Base-by-base conservation (phyloP, 1,140 invertebrate genomes). In the Drosophila sechellia region DNA sequence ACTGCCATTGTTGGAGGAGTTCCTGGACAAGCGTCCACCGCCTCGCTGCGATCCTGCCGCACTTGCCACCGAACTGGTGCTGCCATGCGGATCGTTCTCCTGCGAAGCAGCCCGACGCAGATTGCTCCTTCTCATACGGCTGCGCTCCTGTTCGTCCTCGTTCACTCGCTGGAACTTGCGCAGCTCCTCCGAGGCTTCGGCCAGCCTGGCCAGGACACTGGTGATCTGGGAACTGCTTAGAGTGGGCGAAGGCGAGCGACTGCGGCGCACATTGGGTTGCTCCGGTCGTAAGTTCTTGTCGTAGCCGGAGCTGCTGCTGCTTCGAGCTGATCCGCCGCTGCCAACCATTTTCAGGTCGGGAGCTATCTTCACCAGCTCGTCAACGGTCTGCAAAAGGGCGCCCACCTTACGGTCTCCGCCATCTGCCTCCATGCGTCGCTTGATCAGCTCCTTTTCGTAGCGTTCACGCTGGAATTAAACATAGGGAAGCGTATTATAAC, bases 401-500 rank as follows among this genome's bases (percentile, higher is more conserved):
- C 89, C 90, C 27, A 92, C 89, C 55, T 92, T 92, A 5, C 90
- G 83, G 22, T 92, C 91, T 12, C 90, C 90, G 0, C 90, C 91
- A 66, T 92, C 90, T n/a, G 90, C 90, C 43, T 95, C 94, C 34
- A 93, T 89, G 72, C 93, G 93, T 4, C 91, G 76, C 39, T 95
- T 94, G 70, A 97, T 96, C n/a, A 96, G 93, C 78, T 98, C 97
- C 71, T 95, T 95, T 77, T 98, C 97, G 76, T 96, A 95, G 3
- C 96, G 94, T 85, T 98, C 97, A 69, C 97, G 97, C 90, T 85
- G 45, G 0, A 61, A 61, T 27, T 1, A 6, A 25, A 27, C 0
- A 20, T 6, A 17, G 5, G 17, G 17, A 17, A 17, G 17, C 17
- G 17, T 17, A 17, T 17, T 17, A 17, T 17, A 17, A 17, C 17